phyloP scores from a whole-genome alignment of 1,140 invertebrate species.

The Dolichoris vasculosae region DNA sequence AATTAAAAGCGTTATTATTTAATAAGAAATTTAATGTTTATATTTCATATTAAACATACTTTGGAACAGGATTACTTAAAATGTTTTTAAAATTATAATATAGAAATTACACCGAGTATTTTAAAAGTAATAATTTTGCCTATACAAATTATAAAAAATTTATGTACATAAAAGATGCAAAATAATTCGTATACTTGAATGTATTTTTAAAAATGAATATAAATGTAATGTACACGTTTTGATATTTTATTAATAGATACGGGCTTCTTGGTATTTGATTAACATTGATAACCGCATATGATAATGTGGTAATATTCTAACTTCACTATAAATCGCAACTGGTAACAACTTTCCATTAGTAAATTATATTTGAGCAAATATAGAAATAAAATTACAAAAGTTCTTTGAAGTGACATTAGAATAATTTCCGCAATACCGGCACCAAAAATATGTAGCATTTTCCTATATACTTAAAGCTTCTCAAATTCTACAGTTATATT shows the following conservation, averaged over 20 bases:
- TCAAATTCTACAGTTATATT: conserved; percentile 13
- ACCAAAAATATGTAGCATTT: background rate
- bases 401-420: background rate
- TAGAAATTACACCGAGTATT: background rate
- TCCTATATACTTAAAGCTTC: background rate
- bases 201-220: background rate
- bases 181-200: background rate
- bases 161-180: background rate
- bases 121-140: no score
- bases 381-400: background rate
- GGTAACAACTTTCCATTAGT: background rate
- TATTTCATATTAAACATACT: background rate
- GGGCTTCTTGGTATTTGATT: background rate
- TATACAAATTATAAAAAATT: no score
- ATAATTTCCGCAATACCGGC: background rate
- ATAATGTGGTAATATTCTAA: background rate
- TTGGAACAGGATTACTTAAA: background rate
- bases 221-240: background rate
- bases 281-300: conserved; percentile 10
- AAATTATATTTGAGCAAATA: background rate
- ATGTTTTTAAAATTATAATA: background rate
- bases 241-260: background rate
- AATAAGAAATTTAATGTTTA: background rate
- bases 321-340: background rate
- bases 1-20: no score